Base-by-base conservation (phyloP, 2,113 vertebrate genomes). In the Lontra canadensis region DNA sequence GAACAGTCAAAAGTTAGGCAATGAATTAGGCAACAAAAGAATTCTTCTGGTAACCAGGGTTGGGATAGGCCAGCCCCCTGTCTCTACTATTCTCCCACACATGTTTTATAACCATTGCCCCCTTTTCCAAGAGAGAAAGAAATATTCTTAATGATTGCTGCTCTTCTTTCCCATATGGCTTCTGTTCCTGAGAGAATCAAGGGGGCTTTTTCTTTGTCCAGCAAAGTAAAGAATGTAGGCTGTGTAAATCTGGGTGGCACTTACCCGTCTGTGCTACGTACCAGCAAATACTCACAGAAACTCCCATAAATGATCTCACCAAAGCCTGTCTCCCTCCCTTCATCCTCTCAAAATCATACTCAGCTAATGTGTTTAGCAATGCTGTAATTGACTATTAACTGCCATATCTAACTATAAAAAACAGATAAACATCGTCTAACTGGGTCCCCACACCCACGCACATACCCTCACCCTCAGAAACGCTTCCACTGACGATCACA, bases 161-260 rank as follows among this genome's bases (percentile, higher is more conserved):
- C 67, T 87, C 44, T 91, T 95, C 82, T 96, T 97, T 95, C 90
- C 57, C 61, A 57, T 59, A 57, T 1, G 7, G 73, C 23, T 1
- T 3, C 85, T 63, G 73, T 88, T 98, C 84, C 90, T 80, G 87
- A 73, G 96, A 96, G 94, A 97, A 92, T 78, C 80, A 88, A 95
- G 63, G 42, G 85, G 83, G 88, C 93, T 79, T 82, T 93, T 65
- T 93, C 47, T 92, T 84, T 95, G 65, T 91, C 73, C 73, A 36
- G 55, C 83, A 52, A 94, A 92, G 93, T 93, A 69, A 94, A 82
- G 79, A 86, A 71, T 39, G 52, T 1, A 90, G 80, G 49, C 42
- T 18, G 10, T 76, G 74, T 17, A 5, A 36, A 36, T 63, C 69
- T 21, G 80, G 29, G 23, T 42, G 92, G 25, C 31, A 55, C 57